These are phyloP conservation scores for Fringilla coelebs DNA, from an alignment of 2,797 vertebrate species.

Conservation along the genomic window DNA sequence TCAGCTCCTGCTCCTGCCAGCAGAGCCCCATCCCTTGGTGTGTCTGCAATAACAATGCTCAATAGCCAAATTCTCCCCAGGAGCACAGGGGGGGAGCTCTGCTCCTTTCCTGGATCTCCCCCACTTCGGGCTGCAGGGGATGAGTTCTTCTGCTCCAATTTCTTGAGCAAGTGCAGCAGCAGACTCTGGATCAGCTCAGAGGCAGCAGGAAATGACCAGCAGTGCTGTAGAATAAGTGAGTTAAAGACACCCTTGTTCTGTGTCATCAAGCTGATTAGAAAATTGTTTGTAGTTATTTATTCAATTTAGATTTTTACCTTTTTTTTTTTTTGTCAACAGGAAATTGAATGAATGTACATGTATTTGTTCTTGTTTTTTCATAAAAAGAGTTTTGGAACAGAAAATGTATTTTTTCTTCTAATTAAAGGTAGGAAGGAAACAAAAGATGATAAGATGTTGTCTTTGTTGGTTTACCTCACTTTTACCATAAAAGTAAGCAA, in stretches of 20 bases:
- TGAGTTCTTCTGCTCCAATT: background rate
- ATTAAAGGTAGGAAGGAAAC: background rate
- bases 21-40: background rate
- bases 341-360: background rate
- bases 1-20: background rate
- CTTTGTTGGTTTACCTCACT: background rate
- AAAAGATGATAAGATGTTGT: background rate
- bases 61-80: background rate
- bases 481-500: background rate
- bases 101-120: background rate
- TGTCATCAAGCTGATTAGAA: background rate
- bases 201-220: constrained; percentile 14
- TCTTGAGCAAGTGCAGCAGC: background rate
- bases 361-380: background rate
- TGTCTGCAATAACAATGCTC: background rate
- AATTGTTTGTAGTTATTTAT: background rate
- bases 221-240: background rate
- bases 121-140: background rate
- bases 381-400: background rate
- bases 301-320: background rate
- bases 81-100: background rate
- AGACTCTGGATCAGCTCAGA: background rate
- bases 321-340: background rate
- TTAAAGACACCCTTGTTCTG: constrained; percentile 10
- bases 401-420: background rate